Conservation (phyloP, 2,888 invertebrate species). For the Drosophila vallismaia region DNA sequence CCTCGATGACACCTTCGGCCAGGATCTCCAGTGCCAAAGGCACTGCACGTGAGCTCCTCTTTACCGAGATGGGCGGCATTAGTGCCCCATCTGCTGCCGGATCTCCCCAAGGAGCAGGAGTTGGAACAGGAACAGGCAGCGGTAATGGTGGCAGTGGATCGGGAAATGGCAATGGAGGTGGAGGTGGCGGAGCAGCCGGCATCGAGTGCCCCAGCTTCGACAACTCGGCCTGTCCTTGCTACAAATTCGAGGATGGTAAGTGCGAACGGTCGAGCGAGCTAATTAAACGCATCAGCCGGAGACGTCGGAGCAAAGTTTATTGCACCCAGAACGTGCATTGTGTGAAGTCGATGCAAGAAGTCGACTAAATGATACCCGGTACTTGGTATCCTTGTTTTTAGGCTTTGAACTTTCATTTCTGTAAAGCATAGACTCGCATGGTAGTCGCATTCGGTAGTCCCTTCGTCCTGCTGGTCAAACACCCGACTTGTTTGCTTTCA, state of each 20-base stretch:
- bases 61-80: conserved; percentile 38
- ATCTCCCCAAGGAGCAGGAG: conserved; percentile 8
- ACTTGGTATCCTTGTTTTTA: not conserved
- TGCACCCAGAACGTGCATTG: conserved; percentile 60
- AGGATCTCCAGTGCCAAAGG: conserved; percentile 55
- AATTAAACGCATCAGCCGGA: conserved; percentile 47
- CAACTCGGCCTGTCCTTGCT: conserved; percentile 94
- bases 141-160: not conserved
- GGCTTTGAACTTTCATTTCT: too few relatives aligned
- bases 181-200: conserved; percentile 52
- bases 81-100: conserved; percentile 3
- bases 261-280: conserved; percentile 46
- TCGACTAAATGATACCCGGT: not conserved
- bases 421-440: too few relatives aligned
- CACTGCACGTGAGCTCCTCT: conserved; percentile 50
- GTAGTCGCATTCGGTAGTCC: not conserved
- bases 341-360: conserved; percentile 35
- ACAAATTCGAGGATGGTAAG: conserved; percentile 94
- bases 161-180: conserved; percentile 6
- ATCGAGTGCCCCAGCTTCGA: conserved; percentile 89
- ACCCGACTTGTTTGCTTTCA: conserved; percentile 50
- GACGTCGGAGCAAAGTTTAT: conserved; percentile 47
- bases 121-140: not conserved
- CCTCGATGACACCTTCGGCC: conserved; percentile 50
- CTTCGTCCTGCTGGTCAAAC: not conserved